Conservation (phyloP, 2,797 vertebrate genomes). For the Gallinago nigripennis region DNA sequence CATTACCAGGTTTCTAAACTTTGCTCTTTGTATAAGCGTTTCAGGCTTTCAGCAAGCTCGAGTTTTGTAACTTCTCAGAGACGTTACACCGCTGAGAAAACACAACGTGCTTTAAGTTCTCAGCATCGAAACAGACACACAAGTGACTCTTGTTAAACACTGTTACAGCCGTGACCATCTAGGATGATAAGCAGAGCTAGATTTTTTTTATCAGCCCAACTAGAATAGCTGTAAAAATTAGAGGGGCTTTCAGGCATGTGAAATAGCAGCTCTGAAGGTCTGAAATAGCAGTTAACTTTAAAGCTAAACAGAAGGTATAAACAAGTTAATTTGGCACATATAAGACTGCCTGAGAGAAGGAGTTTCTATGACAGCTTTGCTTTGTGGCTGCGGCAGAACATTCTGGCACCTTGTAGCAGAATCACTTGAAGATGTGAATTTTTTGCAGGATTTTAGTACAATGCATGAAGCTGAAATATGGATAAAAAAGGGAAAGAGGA, state of each 20-base stretch:
- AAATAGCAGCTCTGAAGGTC: not conserved
- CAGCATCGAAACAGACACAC: not conserved
- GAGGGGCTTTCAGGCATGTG: not conserved
- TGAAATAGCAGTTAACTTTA: not conserved
- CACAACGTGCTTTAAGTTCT: not conserved
- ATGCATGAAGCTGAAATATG: not conserved
- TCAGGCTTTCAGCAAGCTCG: not conserved
- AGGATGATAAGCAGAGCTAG: not conserved
- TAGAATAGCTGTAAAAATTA: not conserved
- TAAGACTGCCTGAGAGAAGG: not conserved
- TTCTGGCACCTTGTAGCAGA: not conserved
- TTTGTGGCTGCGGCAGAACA: not conserved
- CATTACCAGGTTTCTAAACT: not conserved
- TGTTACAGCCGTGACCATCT: accelerated
- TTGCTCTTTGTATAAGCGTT: not conserved
- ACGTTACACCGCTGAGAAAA: not conserved
- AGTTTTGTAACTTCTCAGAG: not conserved
- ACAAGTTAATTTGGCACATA: not conserved
- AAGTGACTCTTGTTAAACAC: not conserved
- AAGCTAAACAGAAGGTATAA: not conserved
- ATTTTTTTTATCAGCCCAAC: not conserved
- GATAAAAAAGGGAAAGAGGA: not conserved
- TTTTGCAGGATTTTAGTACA: not conserved
- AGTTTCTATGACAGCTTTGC: not conserved
- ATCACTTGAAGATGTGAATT: not conserved